Evolutionary conservation across 2,888 invertebrate genomes (phyloP).

Genomic region (Epistrophe grossulariae): DNA sequence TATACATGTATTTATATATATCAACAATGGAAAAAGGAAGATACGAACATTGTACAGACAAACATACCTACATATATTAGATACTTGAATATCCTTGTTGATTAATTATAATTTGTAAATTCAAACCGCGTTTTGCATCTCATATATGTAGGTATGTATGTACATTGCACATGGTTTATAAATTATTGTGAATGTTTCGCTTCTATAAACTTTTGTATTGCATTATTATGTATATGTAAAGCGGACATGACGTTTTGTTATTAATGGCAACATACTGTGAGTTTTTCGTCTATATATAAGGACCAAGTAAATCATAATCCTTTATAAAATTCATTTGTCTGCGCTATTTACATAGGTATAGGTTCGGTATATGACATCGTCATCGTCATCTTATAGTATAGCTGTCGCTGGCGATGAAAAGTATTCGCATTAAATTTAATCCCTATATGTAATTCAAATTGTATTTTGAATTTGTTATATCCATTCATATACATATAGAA

Average conservation of each 20-base stretch:
- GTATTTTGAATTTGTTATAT: background rate
- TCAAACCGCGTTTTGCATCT: slow-evolving; percentile 69
- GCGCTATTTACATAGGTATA: background rate
- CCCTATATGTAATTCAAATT: background rate
- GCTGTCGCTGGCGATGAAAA: background rate
- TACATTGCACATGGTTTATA: slow-evolving; percentile 19
- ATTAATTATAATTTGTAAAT: slow-evolving; percentile 75
- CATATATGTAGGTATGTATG: slow-evolving; percentile 20
- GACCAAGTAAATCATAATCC: slow-evolving; percentile 73
- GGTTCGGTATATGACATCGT: background rate
- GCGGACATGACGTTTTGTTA: slow-evolving; percentile 61
- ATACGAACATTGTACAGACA: background rate
- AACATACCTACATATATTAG: background rate
- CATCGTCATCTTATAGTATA: background rate
- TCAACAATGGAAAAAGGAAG: background rate
- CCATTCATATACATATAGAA: too few relatives aligned
- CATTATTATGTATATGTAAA: background rate
- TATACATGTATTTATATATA: background rate
- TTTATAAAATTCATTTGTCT: slow-evolving; percentile 69
- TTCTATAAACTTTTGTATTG: slow-evolving; percentile 9
- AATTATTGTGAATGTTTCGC: slow-evolving; percentile 37
- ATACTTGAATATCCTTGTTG: slow-evolving; percentile 63
- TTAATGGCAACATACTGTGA: slow-evolving; percentile 60
- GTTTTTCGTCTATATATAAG: slow-evolving; percentile 35
- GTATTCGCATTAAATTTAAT: background rate